Evolutionary conservation across 2,888 invertebrate species (phyloP).

Genomic region (Scotopteryx bipunctaria): DNA sequence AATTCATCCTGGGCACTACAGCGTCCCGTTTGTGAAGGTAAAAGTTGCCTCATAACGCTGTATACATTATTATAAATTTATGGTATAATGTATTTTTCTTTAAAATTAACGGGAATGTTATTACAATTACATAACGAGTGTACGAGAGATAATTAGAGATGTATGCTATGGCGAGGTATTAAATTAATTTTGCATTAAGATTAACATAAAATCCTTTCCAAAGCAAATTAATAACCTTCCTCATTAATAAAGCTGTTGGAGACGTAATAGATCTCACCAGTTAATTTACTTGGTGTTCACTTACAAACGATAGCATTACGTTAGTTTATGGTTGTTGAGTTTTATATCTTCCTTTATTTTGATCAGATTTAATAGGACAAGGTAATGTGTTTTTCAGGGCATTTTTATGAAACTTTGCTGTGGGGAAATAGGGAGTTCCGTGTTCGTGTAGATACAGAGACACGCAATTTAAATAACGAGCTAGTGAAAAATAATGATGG

Average conservation of each 20-base stretch:
- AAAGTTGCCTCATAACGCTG: too few species aligned
- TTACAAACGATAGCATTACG: not conserved
- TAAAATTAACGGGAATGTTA: too few species aligned
- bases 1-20: too few species aligned
- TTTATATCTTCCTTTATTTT: slow-evolving; percentile 2
- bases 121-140: too few species aligned
- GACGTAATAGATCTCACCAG: not conserved
- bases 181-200: too few species aligned
- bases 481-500: not conserved
- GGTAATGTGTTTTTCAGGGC: slow-evolving; percentile 2
- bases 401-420: not conserved
- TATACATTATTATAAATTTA: too few species aligned
- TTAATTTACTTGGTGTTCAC: not conserved
- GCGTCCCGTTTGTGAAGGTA: too few species aligned
- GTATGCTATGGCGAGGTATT: not conserved
- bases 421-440: not conserved
- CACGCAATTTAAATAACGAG: not conserved
- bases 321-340: not conserved
- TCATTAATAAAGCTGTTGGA: not conserved
- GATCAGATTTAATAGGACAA: not conserved
- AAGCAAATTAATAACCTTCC: not conserved
- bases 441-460: not conserved
- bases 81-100: too few species aligned
- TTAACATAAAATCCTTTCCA: not conserved
- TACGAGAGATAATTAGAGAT: too few species aligned